Conservation (phyloP, 2,113 vertebrate genomes). For the Catharus minimus region DNA sequence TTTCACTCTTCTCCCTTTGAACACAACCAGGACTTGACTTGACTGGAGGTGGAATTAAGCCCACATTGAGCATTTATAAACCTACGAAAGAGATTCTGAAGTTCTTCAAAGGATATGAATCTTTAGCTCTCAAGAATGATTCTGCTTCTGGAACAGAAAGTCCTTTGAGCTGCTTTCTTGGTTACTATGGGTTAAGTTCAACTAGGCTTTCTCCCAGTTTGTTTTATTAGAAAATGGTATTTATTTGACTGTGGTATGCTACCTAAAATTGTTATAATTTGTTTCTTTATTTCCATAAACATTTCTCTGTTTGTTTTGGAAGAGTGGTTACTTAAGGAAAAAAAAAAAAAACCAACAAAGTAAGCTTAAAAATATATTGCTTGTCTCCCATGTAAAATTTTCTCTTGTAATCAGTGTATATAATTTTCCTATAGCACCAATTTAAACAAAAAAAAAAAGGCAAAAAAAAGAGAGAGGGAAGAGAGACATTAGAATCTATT, state of each 20-base stretch:
- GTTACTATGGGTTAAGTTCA: conserved; percentile 41
- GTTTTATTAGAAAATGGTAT: conserved; percentile 61
- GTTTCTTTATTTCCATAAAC: conserved; percentile 63
- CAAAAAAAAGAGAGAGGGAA: background rate
- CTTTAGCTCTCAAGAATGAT: background rate
- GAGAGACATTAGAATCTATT: conserved; percentile 29
- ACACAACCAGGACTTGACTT: background rate
- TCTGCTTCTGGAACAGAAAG: background rate
- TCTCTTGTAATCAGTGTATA: background rate
- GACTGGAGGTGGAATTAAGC: background rate
- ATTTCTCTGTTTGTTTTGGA: conserved; percentile 54
- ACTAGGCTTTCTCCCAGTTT: conserved; percentile 33
- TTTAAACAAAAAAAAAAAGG: background rate
- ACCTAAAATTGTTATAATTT: conserved; percentile 62
- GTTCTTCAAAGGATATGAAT: background rate
- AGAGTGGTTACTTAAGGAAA: background rate
- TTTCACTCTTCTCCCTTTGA: background rate
- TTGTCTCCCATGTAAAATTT: background rate
- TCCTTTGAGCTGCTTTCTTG: background rate
- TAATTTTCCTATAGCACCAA: conserved; percentile 2
- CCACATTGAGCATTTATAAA: background rate
- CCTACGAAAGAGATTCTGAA: background rate
- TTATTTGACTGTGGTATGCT: conserved; percentile 58
- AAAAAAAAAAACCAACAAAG: background rate
- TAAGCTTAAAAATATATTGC: conserved; percentile 1